Base-by-base conservation (phyloP, 2,113 vertebrate genomes). In the Aphyosemion australe region DNA sequence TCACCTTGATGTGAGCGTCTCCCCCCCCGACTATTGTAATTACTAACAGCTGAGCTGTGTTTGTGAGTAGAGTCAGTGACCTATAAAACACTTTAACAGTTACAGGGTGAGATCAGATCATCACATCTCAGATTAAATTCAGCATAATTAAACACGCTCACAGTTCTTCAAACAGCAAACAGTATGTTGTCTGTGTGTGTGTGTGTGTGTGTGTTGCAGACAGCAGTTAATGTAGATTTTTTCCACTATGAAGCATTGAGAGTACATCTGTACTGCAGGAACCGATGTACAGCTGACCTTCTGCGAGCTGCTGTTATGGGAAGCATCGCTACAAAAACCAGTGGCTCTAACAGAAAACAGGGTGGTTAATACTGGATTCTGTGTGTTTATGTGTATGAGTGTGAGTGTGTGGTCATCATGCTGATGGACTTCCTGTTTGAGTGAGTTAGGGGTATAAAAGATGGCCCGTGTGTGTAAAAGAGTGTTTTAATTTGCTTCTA, bases 401-500 rank as follows among this genome's bases (percentile, higher is more conserved):
- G 12, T 19, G 21, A 12, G 34, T 37, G 34, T 37, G 63, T 69
- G 60, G 46, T 39, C 39, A 46, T 16, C 16, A 46, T 57, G 76
- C 64, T 69, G 64, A 61, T 65, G 48, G 59, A 58, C 69, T 50
- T 26, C 2, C 37, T 34, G 58, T 68, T 18, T 56, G 48, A 75
- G 6, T 47, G 43, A 80, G 57, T 19, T 15, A 46, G 49, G 9
- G 45, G 57, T 57, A 53, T 41, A 47, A 59, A 47, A 49, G 53
- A 77, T 11, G 43, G 64, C 45, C 54, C 56, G 58, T 74, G 69
- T 69, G 72, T 67, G 77, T 83, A 79, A 85, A 82, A 81, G 61
- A 85, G 73, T 72, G 70, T 87, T 89, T 90, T 88, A 88, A 91
- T 90, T 87, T 66, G 73, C 80, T 57, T 58, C 66, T 69, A 68